phyloP scores from a whole-genome alignment of 2,797 vertebrate species.

The Picus viridis region DNA sequence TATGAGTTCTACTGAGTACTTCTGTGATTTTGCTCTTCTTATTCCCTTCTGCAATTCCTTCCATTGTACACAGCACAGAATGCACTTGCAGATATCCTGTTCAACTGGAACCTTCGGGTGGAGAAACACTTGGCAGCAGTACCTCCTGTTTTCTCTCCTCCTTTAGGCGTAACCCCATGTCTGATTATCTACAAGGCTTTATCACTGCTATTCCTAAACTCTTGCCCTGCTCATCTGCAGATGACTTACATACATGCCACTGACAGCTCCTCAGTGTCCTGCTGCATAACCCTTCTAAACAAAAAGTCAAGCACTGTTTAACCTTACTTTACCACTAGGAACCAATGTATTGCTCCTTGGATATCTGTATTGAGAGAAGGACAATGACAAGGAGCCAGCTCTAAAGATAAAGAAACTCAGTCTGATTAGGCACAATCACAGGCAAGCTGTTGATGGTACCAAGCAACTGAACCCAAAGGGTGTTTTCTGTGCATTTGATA shows the following conservation, averaged over 20 bases:
- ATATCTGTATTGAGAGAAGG: not conserved
- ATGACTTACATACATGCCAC: not conserved
- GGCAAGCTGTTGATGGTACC: not conserved
- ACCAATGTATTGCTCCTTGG: not conserved
- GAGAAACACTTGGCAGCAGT: not conserved
- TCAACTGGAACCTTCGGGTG: slow-evolving; percentile 33
- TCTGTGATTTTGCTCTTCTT: not conserved
- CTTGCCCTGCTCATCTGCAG: slow-evolving; percentile 29
- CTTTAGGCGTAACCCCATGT: slow-evolving; percentile 44
- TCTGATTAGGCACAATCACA: not conserved
- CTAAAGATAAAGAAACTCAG: not conserved
- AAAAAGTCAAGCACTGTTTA: slow-evolving; percentile 31
- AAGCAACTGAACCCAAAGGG: not conserved
- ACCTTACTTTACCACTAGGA: slow-evolving; percentile 2
- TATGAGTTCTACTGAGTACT: not conserved
- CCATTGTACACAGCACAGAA: not conserved
- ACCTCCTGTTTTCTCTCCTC: slow-evolving; percentile 50
- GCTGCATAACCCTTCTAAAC: not conserved
- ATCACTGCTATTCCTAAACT: slow-evolving; percentile 39
- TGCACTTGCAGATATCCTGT: not conserved
- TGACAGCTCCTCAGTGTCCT: slow-evolving; percentile 6
- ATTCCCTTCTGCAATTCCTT: not conserved
- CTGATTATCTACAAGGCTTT: slow-evolving; percentile 49
- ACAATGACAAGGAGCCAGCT: not conserved
- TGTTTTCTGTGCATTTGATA: fast-evolving